Base-by-base conservation (phyloP, 2,888 invertebrate genomes). In the Luperina nickerlii region DNA sequence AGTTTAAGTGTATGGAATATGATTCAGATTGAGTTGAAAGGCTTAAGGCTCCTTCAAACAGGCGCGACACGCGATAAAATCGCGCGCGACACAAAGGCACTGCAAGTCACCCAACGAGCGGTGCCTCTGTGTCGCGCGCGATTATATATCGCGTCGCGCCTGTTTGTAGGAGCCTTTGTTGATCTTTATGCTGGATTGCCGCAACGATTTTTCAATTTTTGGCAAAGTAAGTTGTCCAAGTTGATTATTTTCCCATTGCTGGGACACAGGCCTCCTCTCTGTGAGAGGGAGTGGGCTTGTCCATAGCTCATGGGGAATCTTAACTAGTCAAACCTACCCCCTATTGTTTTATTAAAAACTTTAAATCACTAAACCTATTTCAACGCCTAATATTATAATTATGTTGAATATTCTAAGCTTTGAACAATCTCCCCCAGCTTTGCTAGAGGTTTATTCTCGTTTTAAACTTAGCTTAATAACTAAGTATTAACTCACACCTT, bases 401-500 rank as follows among this genome's bases (percentile, higher is more conserved):
- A 45, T 24, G 18, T 66, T 24, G 9, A 45, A 27, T 72, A 72
- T 63, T 1, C 3, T 20, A 20, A 27, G 8, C n/a, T 18, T 27
- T 27, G 5, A 76, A 42, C 27, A 24, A 45, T 11, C 42, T 65
- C 63, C n/a, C 32, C 24, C 11, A 54, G 1, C 18, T n/a, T 66
- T 66, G 5, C 78, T 57, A n/a, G 5, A 32, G 9, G 20, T 57
- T 70, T 57, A 48, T 48, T 77, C n/a, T 32, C 27, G 11, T 70
- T 69, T 11, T 9, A n/a, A 4, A 57, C 45, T 15, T 15, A 45
- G 32, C 15, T 38, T n/a, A n/a, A 5, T 20, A 66, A 66, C 20
- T 45, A 38, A 57, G 32, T 15, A 32, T 38, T 24, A 60, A 20
- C 60, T 48, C 24, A 78, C 20, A 78, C 11, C 57, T 67, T 78